phyloP scores from a whole-genome alignment of 2,797 vertebrate genomes.

The Miichthys miiuy region DNA sequence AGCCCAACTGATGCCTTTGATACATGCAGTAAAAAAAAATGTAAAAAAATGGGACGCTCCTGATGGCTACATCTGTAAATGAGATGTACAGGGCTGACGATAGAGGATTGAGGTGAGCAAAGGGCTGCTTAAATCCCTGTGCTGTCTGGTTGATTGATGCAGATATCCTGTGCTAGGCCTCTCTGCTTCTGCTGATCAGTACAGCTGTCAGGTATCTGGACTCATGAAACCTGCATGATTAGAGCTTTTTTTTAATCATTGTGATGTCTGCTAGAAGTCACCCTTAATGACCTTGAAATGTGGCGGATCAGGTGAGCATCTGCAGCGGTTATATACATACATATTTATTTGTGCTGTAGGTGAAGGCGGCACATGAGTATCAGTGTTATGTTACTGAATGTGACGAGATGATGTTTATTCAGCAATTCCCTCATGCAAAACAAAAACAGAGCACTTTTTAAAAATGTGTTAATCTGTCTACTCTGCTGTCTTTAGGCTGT shows the following conservation, averaged over 20 bases:
- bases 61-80: constrained; percentile 75
- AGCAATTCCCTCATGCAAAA: constrained; percentile 21
- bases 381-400: neutral
- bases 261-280: constrained; percentile 13
- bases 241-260: constrained; percentile 35
- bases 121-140: constrained; percentile 64
- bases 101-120: constrained; percentile 62
- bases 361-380: neutral
- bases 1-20: constrained; percentile 48
- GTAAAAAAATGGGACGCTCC: constrained; percentile 34
- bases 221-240: constrained; percentile 6
- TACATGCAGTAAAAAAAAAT: constrained; percentile 26
- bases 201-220: constrained; percentile 68
- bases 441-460: constrained; percentile 28
- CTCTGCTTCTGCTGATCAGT: constrained; percentile 59
- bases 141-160: constrained; percentile 79
- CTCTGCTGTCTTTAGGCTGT: constrained; percentile 35
- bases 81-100: constrained; percentile 63
- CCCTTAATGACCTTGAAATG: constrained; percentile 20
- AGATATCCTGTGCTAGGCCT: constrained; percentile 69
- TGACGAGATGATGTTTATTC: constrained; percentile 10
- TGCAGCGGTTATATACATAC: neutral
- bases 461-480: constrained; percentile 43
- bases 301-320: neutral
- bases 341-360: neutral